Conservation (phyloP, 2,113 vertebrate species). For the Puma concolor region DNA sequence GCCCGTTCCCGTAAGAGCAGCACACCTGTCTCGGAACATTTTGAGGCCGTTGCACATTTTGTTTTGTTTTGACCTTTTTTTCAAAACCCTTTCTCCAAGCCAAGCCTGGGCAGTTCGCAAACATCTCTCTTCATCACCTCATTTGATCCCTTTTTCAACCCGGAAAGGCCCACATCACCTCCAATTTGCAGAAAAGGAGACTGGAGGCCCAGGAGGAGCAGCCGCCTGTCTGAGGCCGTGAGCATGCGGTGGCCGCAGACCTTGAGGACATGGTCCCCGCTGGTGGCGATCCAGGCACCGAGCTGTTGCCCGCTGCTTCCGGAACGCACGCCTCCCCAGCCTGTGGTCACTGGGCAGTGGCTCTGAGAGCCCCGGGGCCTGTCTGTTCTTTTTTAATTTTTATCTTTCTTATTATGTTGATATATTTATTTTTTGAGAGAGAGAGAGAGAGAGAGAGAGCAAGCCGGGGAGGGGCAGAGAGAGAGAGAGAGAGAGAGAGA, state of each 20-base stretch:
- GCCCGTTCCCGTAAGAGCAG: background rate
- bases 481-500: too few species aligned
- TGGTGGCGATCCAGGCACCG: accelerated
- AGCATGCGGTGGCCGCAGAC: accelerated
- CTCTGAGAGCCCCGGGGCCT: background rate
- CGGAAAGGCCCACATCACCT: background rate
- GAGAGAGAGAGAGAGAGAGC: background rate
- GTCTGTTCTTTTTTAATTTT: background rate
- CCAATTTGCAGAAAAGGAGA: background rate
- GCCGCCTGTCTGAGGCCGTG: background rate
- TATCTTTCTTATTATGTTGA: background rate
- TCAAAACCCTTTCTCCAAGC: background rate
- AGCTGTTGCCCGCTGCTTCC: background rate
- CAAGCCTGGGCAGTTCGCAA: background rate
- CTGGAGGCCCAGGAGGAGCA: background rate
- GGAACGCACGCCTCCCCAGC: too few species aligned
- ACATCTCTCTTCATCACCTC: background rate
- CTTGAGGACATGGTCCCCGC: background rate
- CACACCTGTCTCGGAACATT: background rate
- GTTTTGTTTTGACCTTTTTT: background rate
- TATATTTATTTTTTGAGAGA: background rate
- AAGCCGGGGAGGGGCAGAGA: too few species aligned
- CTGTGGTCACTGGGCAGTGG: background rate
- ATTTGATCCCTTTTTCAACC: background rate
- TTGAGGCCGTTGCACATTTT: background rate